These are phyloP conservation scores for Scolopax rusticola DNA, from an alignment of 2,797 vertebrate species.

Conservation along the genomic window DNA sequence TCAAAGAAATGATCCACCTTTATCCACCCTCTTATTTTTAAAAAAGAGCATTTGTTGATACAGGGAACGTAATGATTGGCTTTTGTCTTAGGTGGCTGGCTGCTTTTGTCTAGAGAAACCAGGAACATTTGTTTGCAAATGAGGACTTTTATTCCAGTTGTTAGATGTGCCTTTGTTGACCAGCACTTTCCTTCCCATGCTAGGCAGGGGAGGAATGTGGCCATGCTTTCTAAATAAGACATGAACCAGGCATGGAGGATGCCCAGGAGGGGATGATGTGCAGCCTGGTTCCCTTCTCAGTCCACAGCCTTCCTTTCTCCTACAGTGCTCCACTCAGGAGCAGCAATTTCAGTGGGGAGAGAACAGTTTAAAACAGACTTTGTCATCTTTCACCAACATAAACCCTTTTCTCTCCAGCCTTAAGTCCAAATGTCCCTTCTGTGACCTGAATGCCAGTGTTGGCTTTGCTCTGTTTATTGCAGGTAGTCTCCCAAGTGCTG, in stretches of 20 bases:
- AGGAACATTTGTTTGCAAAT: not conserved
- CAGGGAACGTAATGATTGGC: not conserved
- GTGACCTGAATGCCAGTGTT: not conserved
- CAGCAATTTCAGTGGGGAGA: not conserved
- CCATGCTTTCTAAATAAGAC: not conserved
- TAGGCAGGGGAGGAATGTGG: not conserved
- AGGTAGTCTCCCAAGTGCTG: not conserved
- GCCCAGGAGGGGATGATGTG: fast-evolving
- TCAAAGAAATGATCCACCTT: not conserved
- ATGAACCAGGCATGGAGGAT: not conserved
- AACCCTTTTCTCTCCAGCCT: not conserved
- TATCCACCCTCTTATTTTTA: not conserved
- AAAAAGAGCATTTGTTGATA: not conserved
- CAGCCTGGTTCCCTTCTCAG: not conserved
- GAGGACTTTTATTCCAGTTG: not conserved
- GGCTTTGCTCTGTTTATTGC: not conserved
- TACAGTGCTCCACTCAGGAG: fast-evolving
- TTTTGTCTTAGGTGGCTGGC: not conserved
- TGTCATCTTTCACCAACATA: not conserved
- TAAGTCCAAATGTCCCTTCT: not conserved
- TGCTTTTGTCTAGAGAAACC: not conserved
- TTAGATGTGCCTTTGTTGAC: not conserved
- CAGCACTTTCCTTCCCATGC: not conserved
- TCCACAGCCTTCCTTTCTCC: not conserved
- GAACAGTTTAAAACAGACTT: not conserved